Conservation (phyloP, 2,113 vertebrate genomes). For the Mesoclemmys tuberculata region DNA sequence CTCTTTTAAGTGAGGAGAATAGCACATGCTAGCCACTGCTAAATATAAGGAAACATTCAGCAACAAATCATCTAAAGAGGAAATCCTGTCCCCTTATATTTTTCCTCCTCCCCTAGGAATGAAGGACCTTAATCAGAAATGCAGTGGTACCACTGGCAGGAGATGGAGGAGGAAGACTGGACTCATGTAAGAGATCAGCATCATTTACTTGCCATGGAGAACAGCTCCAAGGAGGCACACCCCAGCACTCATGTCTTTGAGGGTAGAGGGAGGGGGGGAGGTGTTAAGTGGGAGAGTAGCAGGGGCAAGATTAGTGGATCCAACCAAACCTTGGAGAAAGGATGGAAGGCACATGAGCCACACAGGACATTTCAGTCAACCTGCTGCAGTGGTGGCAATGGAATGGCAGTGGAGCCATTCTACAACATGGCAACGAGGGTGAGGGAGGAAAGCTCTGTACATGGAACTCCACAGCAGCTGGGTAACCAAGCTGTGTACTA, state of each 20-base stretch:
- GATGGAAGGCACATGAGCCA: neutral
- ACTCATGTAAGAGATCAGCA: neutral
- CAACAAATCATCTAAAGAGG: neutral
- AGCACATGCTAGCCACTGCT: neutral
- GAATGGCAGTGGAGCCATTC: neutral
- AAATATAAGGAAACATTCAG: neutral
- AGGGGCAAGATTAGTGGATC: neutral
- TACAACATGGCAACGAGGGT: neutral
- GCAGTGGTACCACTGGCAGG: neutral
- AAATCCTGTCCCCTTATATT: neutral
- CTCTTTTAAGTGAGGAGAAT: neutral
- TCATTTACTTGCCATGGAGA: neutral
- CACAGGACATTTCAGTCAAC: neutral
- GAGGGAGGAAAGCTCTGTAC: neutral
- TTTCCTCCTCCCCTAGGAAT: neutral
- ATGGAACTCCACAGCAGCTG: fast-evolving
- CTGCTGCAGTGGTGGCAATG: neutral
- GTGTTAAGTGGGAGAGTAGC: fast-evolving
- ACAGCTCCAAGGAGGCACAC: neutral
- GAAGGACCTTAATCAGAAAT: neutral
- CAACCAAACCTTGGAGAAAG: neutral
- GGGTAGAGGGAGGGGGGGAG: too few species aligned
- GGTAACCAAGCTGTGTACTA: neutral
- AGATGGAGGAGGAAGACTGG: neutral
- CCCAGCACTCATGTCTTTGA: neutral